phyloP scores from a whole-genome alignment of 1,140 invertebrate genomes.

The Heliconius hewitsoni region DNA sequence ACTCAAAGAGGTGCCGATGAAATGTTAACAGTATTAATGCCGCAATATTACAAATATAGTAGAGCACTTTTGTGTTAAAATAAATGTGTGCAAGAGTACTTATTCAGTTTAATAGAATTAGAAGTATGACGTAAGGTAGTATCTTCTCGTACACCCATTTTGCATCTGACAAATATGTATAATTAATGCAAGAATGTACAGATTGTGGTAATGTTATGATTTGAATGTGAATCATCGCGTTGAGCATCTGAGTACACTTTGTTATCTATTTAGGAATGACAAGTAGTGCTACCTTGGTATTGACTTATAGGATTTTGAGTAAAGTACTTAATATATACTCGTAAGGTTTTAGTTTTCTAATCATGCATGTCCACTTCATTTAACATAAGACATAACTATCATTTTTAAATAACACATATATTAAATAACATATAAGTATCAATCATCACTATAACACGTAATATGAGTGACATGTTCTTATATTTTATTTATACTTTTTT shows the following conservation, averaged over 20 bases:
- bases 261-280: constrained; percentile 6
- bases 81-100: constrained; percentile 1
- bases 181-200: constrained; percentile 15
- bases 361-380: constrained; percentile 48
- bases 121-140: constrained; percentile 22
- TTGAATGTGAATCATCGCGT: constrained; percentile 9
- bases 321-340: background rate
- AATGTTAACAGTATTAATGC: background rate
- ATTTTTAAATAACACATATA: constrained; percentile 12
- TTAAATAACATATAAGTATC: background rate
- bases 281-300: background rate
- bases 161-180: background rate
- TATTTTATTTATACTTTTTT: background rate
- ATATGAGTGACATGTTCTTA: background rate
- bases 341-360: constrained; percentile 26
- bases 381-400: constrained; percentile 37
- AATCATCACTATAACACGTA: background rate
- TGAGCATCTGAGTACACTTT: background rate
- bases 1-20: background rate
- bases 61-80: constrained; percentile 17
- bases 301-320: constrained; percentile 18
- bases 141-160: background rate
- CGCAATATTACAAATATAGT: background rate
- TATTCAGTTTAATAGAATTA: constrained; percentile 19
- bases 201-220: background rate